Percentiles rank a stretch among this genome's conserved stretches.
Evolutionary conservation across 2,888 invertebrate genomes (phyloP).

Genomic region (Drosophila cyrtoloma): DNA sequence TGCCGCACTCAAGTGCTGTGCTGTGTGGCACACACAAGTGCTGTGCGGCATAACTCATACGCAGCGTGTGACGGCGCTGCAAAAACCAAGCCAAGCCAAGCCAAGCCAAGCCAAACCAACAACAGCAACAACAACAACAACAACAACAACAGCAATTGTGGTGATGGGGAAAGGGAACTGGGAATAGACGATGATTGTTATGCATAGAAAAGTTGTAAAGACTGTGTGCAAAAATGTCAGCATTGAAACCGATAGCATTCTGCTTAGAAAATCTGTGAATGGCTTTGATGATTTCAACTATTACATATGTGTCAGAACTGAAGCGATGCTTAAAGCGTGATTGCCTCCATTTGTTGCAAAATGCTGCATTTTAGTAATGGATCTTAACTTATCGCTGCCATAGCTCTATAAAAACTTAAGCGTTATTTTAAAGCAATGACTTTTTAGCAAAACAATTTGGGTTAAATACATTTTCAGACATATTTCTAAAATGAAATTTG

Average conservation of each 20-base stretch:
- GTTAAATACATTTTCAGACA: neutral
- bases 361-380: too few relatives aligned
- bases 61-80: constrained; percentile 67
- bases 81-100: neutral
- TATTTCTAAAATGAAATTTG: neutral
- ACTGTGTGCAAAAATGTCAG: neutral
- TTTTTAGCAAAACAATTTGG: neutral
- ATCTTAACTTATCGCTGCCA: neutral
- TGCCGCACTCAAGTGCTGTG: constrained; percentile 27
- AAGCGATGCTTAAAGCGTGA: neutral
- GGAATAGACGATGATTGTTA: neutral
- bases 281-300: neutral
- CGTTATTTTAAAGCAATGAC: neutral
- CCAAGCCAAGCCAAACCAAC: neutral
- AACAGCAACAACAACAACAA: neutral
- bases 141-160: neutral
- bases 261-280: neutral
- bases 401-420: neutral
- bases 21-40: constrained; percentile 5
- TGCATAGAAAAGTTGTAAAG: neutral
- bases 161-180: neutral
- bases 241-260: neutral
- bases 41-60: constrained; percentile 69
- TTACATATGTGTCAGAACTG: neutral
- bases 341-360: too few relatives aligned